Evolutionary conservation across 1,140 invertebrate species (phyloP).

Genomic region (Ips nitidus): DNA sequence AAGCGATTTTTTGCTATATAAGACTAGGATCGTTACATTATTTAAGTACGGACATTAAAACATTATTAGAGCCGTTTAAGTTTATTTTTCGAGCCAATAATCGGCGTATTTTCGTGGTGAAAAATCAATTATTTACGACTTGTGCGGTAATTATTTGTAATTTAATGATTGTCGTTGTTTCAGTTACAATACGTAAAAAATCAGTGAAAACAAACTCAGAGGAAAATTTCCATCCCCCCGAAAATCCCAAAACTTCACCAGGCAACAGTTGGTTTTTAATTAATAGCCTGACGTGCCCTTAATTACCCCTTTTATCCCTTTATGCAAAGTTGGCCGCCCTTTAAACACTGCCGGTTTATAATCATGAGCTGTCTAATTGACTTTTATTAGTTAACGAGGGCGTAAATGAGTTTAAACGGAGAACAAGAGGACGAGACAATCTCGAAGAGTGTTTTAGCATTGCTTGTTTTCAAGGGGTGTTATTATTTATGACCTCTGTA

Average conservation of each 20-base stretch:
- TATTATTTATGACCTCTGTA: too few relatives aligned
- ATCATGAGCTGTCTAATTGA: conserved; percentile 46
- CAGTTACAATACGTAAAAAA: neutral
- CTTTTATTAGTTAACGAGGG: conserved; percentile 51
- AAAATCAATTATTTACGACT: conserved; percentile 15
- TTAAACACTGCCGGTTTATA: conserved; percentile 26
- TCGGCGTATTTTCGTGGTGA: neutral
- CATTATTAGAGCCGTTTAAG: conserved; percentile 28
- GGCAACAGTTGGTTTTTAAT: conserved; percentile 52
- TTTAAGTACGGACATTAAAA: conserved; percentile 29
- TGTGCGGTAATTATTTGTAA: conserved; percentile 14
- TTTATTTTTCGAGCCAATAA: conserved; percentile 15
- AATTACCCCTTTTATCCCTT: conserved; percentile 53
- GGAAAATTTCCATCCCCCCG: too few relatives aligned
- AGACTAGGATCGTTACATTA: conserved; percentile 22
- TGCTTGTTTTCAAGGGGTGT: too few relatives aligned
- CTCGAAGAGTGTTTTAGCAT: too few relatives aligned
- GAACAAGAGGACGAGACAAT: neutral
- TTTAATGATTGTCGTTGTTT: conserved; percentile 4
- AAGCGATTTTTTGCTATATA: conserved; percentile 17
- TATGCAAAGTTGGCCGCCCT: conserved; percentile 47
- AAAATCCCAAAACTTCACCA: neutral
- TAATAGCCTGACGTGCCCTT: conserved; percentile 50
- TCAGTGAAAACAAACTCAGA: too few relatives aligned
- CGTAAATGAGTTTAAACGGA: conserved; percentile 45